phyloP scores from a whole-genome alignment of 1,140 invertebrate species.

The Anthonomus grandis region DNA sequence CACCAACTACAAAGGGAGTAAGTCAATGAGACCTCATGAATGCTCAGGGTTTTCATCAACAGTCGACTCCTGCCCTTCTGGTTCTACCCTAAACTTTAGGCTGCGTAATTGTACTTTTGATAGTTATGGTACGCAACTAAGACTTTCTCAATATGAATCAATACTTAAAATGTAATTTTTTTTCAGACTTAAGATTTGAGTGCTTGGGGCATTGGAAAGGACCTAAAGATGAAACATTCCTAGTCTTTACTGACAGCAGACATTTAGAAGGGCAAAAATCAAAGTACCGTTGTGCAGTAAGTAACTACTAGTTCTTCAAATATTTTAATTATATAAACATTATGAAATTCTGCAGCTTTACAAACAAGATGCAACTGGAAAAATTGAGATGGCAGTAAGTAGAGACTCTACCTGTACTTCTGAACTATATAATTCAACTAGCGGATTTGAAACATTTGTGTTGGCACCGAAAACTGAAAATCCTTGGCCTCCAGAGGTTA shows the following conservation, averaged over 20 bases:
- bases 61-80: slow-evolving; percentile 63
- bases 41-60: slow-evolving; percentile 57
- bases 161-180: slow-evolving; percentile 4
- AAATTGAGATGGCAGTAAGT: slow-evolving; percentile 62
- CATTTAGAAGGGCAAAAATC: slow-evolving; percentile 50
- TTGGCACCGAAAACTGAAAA: slow-evolving; percentile 48
- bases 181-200: slow-evolving; percentile 60
- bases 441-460: slow-evolving; percentile 60
- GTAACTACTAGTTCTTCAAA: slow-evolving; percentile 46
- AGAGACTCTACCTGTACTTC: slow-evolving; percentile 65
- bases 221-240: slow-evolving; percentile 55
- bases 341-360: slow-evolving; percentile 53
- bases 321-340: slow-evolving; percentile 1
- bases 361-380: slow-evolving; percentile 56
- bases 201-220: slow-evolving; percentile 67
- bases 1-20: slow-evolving; percentile 59
- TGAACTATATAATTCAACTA: slow-evolving; percentile 56
- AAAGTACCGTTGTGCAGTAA: slow-evolving; percentile 67
- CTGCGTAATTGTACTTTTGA: slow-evolving; percentile 31
- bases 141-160: neutral
- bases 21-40: slow-evolving; percentile 53
- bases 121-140: slow-evolving; percentile 25
- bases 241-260: slow-evolving; percentile 61
- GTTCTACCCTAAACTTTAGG: slow-evolving; percentile 54
- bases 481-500: slow-evolving; percentile 46